Base-by-base conservation (phyloP, 1,140 invertebrate species). In the Asobara japonica region DNA sequence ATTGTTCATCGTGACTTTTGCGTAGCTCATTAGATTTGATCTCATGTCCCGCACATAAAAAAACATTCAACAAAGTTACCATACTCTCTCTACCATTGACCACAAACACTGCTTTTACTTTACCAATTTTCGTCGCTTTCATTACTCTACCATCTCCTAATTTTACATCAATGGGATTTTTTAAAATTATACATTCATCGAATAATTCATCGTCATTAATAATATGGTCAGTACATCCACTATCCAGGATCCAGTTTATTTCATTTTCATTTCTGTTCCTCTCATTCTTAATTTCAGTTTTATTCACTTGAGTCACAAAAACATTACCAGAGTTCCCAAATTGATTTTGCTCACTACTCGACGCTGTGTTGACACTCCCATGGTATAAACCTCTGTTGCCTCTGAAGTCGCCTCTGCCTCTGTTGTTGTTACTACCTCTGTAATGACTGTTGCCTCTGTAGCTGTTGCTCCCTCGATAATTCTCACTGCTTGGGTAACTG, bases 191-290 rank as follows among this genome's bases (percentile, higher is more conserved):
- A 56, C 2, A 70, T 56, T 76, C 66, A 22, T 22, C 38, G 71
- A 72, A 78, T 33, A 70, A 68, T 2, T 45, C 38, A 70, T 72
- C 60, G 66, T 78, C 56, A 45, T 78, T 78, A 27, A 73, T 68
- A 13, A 76, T 74, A 69, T 76, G 74, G 29, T 76, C 72, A 8
- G 66, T 66, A 69, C 76, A 77, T 3, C 74, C 71, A 65, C 76
- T 77, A 62, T 77, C 74, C 31, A 76, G 71, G 6, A 78, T 72
- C 74, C 76, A 78, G 11, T 76, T 68, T n/a, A 76, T 74, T 66
- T 27, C 74, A 70, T 66, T 72, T 33, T 3, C 8, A 22, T 75
- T 51, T 38, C 38, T 31, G 13, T 16, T 16, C 31, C 18, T 7
- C 18, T 36, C 29, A 16, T 38, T 38, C 20, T 18, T 29, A 1